Evolutionary conservation across 2,888 invertebrate genomes (phyloP).

Genomic region (Schizotus pectinicornis): DNA sequence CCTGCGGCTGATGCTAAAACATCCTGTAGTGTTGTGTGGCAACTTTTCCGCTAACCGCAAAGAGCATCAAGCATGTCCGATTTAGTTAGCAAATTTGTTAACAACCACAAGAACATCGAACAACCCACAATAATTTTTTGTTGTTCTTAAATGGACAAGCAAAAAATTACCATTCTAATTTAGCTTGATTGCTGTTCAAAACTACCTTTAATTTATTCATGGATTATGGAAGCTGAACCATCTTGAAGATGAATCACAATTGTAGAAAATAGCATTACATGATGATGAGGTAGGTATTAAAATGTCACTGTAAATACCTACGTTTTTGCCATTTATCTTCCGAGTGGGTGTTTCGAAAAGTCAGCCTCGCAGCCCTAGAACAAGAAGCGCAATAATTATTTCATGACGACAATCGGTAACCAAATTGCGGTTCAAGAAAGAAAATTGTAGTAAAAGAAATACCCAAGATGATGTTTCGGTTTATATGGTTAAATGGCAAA

Average conservation of each 20-base stretch:
- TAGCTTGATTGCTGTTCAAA: no score
- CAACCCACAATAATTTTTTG: no score
- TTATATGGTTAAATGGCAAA: slow-evolving; percentile 21
- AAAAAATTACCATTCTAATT: no score
- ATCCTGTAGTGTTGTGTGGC: background rate
- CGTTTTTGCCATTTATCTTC: slow-evolving; percentile 3
- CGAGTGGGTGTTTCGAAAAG: slow-evolving; percentile 4
- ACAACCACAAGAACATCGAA: no score
- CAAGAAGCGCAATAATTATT: background rate
- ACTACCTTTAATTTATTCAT: no score
- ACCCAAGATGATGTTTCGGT: background rate
- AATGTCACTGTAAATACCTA: slow-evolving; percentile 5
- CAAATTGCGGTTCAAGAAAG: no score
- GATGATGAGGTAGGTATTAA: no score
- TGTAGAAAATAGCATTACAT: background rate
- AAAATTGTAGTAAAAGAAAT: background rate
- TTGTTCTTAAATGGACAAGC: no score
- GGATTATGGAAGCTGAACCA: no score
- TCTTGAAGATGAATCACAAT: slow-evolving; percentile 6
- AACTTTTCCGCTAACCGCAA: slow-evolving; percentile 10
- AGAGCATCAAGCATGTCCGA: slow-evolving; percentile 17
- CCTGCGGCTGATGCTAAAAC: slow-evolving; percentile 2
- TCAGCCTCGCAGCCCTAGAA: background rate
- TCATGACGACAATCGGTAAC: no score
- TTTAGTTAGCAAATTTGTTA: background rate